These are phyloP conservation scores for Ommatoiulus sabulosus DNA, from an alignment of 2,888 invertebrate genomes.

Conservation along the genomic window DNA sequence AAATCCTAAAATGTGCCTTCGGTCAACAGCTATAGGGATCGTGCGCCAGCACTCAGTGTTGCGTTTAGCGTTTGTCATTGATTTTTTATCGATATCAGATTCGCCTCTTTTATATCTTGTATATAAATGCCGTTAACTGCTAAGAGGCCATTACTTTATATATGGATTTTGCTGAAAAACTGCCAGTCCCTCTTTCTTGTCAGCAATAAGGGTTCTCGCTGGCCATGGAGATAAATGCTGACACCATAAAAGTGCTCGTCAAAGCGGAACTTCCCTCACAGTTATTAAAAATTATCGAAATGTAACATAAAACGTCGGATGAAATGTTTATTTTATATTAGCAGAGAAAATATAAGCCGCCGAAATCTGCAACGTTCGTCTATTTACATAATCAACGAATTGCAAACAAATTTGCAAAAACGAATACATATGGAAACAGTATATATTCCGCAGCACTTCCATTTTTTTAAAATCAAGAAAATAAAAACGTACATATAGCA, in stretches of 20 bases:
- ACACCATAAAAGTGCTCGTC: neutral
- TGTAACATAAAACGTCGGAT: neutral
- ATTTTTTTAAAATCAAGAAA: neutral
- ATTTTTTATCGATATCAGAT: slow-evolving; percentile 39
- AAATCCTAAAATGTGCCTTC: neutral
- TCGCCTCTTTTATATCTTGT: slow-evolving; percentile 35
- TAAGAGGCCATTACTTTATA: slow-evolving; percentile 40
- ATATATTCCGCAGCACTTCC: neutral
- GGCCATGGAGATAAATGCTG: neutral
- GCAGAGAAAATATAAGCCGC: neutral
- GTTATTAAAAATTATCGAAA: slow-evolving; percentile 24
- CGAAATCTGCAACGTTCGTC: neutral
- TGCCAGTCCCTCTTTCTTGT: neutral
- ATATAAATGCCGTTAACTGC: slow-evolving; percentile 31
- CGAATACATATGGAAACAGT: neutral
- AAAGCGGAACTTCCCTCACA: neutral
- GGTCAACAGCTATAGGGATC: neutral
- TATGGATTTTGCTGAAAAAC: slow-evolving; percentile 5
- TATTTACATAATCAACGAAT: neutral
- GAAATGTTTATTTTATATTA: neutral
- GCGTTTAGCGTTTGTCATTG: slow-evolving; percentile 29
- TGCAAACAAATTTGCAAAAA: neutral
- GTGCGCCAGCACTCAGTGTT: neutral
- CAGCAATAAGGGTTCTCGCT: neutral
- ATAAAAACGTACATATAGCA: neutral